A percentile compares a stretch with the other conserved stretches of the same genome.
phyloP scores from a whole-genome alignment of 2,113 vertebrate species.

The Pao palembangensis region DNA sequence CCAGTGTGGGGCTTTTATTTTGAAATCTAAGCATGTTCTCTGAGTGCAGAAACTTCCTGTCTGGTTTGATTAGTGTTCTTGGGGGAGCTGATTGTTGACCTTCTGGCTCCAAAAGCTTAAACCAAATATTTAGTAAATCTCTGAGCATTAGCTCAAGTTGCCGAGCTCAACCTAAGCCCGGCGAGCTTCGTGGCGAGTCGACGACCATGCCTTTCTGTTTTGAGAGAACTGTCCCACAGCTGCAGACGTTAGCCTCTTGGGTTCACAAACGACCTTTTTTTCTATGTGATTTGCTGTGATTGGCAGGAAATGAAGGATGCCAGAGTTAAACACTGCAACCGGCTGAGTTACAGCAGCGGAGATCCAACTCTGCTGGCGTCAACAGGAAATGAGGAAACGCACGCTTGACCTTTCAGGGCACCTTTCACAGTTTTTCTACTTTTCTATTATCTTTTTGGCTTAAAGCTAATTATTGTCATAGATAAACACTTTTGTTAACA shows the following conservation, averaged over 20 bases:
- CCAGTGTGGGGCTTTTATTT: too few relatives aligned
- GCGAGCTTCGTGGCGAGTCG: too few relatives aligned
- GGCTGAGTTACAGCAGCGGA: constrained; percentile 60
- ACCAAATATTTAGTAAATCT: too few relatives aligned
- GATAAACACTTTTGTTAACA: background rate
- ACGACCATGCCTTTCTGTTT: too few relatives aligned
- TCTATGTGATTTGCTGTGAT: background rate
- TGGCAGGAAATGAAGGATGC: constrained; percentile 53
- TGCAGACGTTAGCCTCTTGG: background rate
- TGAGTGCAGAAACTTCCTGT: too few relatives aligned
- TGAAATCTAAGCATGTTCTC: too few relatives aligned
- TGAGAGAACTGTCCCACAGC: too few relatives aligned
- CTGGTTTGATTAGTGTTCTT: too few relatives aligned
- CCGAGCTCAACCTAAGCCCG: too few relatives aligned
- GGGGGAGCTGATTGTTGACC: too few relatives aligned
- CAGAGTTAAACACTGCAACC: constrained; percentile 59
- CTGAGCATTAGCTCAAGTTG: too few relatives aligned
- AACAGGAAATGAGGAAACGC: background rate
- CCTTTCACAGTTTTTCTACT: background rate
- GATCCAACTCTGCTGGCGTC: constrained; percentile 54
- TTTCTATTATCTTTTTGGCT: background rate
- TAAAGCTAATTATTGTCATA: background rate
- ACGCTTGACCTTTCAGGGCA: background rate
- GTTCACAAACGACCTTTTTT: background rate
- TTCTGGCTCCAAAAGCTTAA: too few relatives aligned